Conservation (phyloP, 2,797 vertebrate species). For the Helarctos malayanus region DNA sequence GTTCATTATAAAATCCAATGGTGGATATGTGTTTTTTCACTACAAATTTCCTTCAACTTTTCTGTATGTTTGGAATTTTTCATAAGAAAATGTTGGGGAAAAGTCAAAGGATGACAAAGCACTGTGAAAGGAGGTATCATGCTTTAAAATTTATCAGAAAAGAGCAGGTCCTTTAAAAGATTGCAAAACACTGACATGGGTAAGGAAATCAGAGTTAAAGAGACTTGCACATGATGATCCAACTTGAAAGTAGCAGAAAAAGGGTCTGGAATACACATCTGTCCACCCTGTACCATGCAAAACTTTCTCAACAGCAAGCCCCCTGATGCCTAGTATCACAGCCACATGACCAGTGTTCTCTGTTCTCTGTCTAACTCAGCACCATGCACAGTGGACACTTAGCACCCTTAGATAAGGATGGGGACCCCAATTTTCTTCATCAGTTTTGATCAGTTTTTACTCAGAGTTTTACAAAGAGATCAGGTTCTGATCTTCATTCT, state of each 20-base stretch:
- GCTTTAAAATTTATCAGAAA: constrained; percentile 59
- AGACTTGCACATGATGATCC: background rate
- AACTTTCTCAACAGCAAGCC: background rate
- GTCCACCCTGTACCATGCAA: background rate
- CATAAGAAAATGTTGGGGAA: background rate
- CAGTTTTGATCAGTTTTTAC: background rate
- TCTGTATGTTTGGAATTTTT: constrained; percentile 30
- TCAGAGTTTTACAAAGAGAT: constrained; percentile 9
- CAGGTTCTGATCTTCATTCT: constrained; percentile 43
- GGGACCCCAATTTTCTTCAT: background rate
- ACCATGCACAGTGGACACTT: background rate
- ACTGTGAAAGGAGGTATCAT: background rate
- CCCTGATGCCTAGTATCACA: background rate
- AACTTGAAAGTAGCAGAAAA: background rate
- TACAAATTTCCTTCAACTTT: constrained; percentile 47
- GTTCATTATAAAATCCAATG: background rate
- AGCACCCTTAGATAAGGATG: background rate
- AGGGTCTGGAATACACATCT: background rate
- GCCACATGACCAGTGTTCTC: background rate
- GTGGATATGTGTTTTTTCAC: background rate
- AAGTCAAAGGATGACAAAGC: constrained; percentile 12
- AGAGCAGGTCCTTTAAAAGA: background rate
- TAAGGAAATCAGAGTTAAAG: background rate
- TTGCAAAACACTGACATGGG: background rate
- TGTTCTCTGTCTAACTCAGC: background rate